Evolutionary conservation across 2,888 invertebrate genomes (phyloP).

Genomic region (Cryptus viduatorius): DNA sequence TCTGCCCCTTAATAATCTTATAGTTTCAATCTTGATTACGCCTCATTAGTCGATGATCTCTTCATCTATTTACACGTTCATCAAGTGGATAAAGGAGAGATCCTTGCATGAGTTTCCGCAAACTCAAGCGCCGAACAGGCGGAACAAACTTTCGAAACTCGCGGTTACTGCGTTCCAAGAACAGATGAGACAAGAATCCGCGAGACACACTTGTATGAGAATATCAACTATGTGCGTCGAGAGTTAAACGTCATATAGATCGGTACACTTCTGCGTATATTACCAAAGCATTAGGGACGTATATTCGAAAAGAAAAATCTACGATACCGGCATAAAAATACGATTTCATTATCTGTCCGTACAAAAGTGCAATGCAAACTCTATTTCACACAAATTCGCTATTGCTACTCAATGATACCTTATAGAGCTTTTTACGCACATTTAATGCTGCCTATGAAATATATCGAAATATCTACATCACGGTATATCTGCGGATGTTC

Average conservation of each 20-base stretch:
- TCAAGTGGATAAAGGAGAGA: neutral
- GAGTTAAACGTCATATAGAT: neutral
- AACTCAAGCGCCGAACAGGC: neutral
- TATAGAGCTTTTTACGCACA: constrained; percentile 6
- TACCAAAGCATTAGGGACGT: neutral
- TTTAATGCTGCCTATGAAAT: constrained; percentile 1
- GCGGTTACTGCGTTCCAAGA: neutral
- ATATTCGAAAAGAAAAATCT: constrained; percentile 3
- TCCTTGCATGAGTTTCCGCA: neutral
- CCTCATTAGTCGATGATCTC: neutral
- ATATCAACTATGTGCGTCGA: neutral
- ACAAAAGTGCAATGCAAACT: neutral
- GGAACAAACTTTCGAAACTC: neutral
- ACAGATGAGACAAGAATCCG: neutral
- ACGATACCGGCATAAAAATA: neutral
- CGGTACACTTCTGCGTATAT: neutral
- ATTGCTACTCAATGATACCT: neutral
- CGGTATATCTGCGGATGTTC: constrained; percentile 13
- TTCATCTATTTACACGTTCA: neutral
- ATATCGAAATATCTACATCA: neutral
- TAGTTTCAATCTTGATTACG: neutral
- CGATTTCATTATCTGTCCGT: neutral
- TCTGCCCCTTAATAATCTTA: neutral
- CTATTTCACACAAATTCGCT: neutral
- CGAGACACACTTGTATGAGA: neutral